Conservation (phyloP, 2,888 invertebrate species). For the Crocallis elinguaria region DNA sequence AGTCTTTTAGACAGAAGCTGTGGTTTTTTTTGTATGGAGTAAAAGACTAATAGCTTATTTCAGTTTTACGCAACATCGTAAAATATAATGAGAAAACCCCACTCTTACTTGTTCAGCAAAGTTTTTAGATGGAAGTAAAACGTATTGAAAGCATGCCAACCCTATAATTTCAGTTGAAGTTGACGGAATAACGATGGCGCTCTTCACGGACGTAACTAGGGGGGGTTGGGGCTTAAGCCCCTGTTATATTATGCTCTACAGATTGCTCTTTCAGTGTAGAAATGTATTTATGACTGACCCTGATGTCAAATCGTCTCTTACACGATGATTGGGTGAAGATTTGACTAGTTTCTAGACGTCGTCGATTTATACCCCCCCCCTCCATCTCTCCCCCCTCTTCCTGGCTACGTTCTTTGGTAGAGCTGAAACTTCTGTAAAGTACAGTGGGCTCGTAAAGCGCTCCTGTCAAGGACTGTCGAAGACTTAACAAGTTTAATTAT, state of each 20-base stretch:
- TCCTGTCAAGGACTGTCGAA: slow-evolving; percentile 36
- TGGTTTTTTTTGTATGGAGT: too few relatives aligned
- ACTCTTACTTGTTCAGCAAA: slow-evolving; percentile 5
- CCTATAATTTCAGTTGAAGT: slow-evolving; percentile 30
- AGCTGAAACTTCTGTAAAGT: background rate
- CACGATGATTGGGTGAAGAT: too few relatives aligned
- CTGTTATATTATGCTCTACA: too few relatives aligned
- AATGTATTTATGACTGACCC: too few relatives aligned
- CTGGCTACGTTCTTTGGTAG: background rate
- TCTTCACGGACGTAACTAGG: background rate
- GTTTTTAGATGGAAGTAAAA: slow-evolving; percentile 14
- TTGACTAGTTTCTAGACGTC: too few relatives aligned
- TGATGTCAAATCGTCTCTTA: too few relatives aligned
- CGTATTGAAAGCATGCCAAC: slow-evolving; percentile 24
- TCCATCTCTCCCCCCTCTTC: background rate
- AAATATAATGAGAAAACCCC: slow-evolving; percentile 9
- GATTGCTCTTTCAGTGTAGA: too few relatives aligned
- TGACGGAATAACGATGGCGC: slow-evolving; percentile 22
- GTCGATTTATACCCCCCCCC: too few relatives aligned
- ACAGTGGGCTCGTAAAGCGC: slow-evolving; percentile 44
- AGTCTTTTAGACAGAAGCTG: too few relatives aligned
- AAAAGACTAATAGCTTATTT: too few relatives aligned
- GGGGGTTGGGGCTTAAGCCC: background rate
- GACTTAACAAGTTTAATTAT: slow-evolving; percentile 56
- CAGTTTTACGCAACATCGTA: slow-evolving; percentile 9